Evolutionary conservation across 2,888 invertebrate species (phyloP).

Genomic region (Notocelia uddmanniana): DNA sequence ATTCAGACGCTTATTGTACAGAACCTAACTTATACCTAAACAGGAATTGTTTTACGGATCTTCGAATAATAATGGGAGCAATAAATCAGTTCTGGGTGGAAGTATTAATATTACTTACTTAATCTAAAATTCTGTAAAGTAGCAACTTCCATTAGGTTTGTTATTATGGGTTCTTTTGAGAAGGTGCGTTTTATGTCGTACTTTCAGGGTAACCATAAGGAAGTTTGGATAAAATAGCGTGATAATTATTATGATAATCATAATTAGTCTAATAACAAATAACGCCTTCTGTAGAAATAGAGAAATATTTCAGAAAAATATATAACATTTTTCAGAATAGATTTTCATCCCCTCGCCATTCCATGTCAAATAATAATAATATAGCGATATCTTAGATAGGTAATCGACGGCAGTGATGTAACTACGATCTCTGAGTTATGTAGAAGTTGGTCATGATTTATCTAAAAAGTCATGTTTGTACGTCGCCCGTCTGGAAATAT

Average conservation of each 20-base stretch:
- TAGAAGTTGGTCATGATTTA: too few relatives aligned
- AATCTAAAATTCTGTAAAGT: constrained; percentile 32
- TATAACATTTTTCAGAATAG: too few relatives aligned
- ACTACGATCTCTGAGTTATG: too few relatives aligned
- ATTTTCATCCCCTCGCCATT: too few relatives aligned
- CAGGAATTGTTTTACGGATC: background rate
- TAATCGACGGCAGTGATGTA: too few relatives aligned
- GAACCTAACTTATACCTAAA: background rate
- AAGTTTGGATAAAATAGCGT: background rate
- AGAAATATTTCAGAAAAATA: background rate
- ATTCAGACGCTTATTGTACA: background rate
- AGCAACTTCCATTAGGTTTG: constrained; percentile 21
- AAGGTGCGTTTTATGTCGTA: constrained; percentile 28
- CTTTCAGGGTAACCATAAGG: background rate
- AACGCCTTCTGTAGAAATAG: too few relatives aligned
- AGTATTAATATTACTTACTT: constrained; percentile 40
- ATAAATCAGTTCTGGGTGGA: constrained; percentile 28
- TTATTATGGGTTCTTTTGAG: constrained; percentile 2
- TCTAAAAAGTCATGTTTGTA: too few relatives aligned
- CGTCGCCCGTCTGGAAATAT: too few relatives aligned
- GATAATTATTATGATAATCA: background rate
- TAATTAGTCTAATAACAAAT: too few relatives aligned
- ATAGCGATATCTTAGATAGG: too few relatives aligned
- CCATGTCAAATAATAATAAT: too few relatives aligned
- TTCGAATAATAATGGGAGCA: constrained; percentile 26